Evolutionary conservation across 2,797 vertebrate species (phyloP).

Genomic region (Craterocephalus amniculus): DNA sequence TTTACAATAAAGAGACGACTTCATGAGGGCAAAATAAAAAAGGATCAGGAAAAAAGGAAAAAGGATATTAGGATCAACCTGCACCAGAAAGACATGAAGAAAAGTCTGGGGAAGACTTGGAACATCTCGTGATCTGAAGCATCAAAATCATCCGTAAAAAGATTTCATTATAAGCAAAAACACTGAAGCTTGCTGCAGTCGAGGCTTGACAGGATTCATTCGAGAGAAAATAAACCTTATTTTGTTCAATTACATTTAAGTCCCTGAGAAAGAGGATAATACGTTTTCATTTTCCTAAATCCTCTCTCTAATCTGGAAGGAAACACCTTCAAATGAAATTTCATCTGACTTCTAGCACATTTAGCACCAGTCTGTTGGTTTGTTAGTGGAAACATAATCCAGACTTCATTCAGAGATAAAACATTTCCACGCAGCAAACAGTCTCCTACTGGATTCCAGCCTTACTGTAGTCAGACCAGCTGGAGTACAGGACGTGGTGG

Average conservation of each 20-base stretch:
- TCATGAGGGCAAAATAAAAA: no score
- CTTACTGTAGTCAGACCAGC: constrained; percentile 98
- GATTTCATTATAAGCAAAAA: no score
- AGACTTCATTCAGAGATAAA: not conserved
- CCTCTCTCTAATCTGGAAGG: not conserved
- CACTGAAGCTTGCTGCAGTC: not conserved
- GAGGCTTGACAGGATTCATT: not conserved
- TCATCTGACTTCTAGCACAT: not conserved
- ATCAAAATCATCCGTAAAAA: no score
- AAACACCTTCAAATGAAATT: not conserved
- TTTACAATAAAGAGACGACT: no score
- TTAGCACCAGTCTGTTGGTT: no score
- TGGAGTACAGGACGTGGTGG: constrained; percentile 89
- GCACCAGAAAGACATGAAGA: no score
- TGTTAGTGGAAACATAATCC: not conserved
- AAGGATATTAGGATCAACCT: no score
- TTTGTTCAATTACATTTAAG: not conserved
- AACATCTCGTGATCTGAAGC: no score
- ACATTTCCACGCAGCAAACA: not conserved
- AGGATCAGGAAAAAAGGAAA: no score
- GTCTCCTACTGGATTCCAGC: not conserved
- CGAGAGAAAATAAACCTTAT: not conserved
- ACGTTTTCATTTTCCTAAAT: not conserved
- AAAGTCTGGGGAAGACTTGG: no score
- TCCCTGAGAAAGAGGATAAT: not conserved